Evolutionary conservation across 35 echinoderm and acorn worm species (phyloP), one percentile per base, ranked within the genome.

Genomic region (Lytechinus variegatus): DNA sequence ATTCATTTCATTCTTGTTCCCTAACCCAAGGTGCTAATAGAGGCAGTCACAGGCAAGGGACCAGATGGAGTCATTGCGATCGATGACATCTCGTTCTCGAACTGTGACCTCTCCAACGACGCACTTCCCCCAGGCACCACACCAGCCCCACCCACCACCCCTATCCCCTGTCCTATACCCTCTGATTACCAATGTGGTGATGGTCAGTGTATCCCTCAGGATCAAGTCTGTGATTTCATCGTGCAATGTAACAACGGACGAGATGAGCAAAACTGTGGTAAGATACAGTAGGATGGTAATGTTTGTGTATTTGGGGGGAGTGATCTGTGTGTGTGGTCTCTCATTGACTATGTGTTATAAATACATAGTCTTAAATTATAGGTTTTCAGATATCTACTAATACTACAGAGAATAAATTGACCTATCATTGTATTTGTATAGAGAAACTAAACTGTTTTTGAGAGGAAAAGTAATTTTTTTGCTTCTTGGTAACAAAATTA

Each of bases 181-280:
- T 54, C 91, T 53, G 91, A 93, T 56, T 93, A 52, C 53, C 52
- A 93, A 10, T 93, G 91, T 16, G 91, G 91, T 29, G 91, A 93
- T 93, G 91, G 91, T 13, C 52, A 53, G 52, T 93, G 91, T 27
- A 56, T 93, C 10, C 10, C 52, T 4, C 91, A 53, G 52, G 52
- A 27, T 56, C 91, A 54, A 27, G 54, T 93, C n/a, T 93, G 91
- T 93, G 91, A 93, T 54, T 93, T 93, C 52, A 54, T 54, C 24
- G 4, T 14, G 2, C 91, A 93, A 4, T 93, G 91, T 27, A 13
- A 3, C n/a, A 93, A 55, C 19, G 91, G 91, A 56, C 13, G 52
- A 54, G 91, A 93, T 55, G 91, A 93, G 27, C 24, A 4, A 14
- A 54, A 54, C 91, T 93, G 91, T 27, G 91, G 91, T 93, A 56